Evolutionary conservation across 2,888 invertebrate genomes (phyloP), one percentile per base, ranked within the genome.

Genomic region (Temnothorax rugatulus): DNA sequence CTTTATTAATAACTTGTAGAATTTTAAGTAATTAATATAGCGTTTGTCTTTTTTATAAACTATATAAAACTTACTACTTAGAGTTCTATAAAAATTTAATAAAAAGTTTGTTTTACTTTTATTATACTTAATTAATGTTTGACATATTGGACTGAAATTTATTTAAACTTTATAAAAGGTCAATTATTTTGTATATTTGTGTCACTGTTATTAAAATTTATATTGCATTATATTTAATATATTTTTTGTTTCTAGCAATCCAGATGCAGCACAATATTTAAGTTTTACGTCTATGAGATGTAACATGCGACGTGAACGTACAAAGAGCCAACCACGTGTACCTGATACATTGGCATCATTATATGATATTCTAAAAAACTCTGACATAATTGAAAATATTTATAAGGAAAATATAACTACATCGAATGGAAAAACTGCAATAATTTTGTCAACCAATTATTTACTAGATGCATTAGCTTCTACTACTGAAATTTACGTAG

Each of bases 211-310:
- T 41, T 41, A 41, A 41, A 11, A 41, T 41, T 41, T 41, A 41
- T 41, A 41, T 41, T 41, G 41, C 11, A 41, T 41, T 41, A 41
- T 41, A 73, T 21, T 73, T 57, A 34, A 74, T 57, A 38, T 59
- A 21, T 21, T 18, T 73, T 59, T 74, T 25, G 34, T 57, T 18
- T 75, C 3, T n/a, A 75, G 75, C 15, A 75, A 75, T 63, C 41
- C 75, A 57, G 44, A 47, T 61, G 75, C 29, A n/a, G 75, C 47
- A 61, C 44, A 75, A 75, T 75, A 75, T 61, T 29, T 61, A n/a
- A 75, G 75, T 63, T 75, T 75, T 75, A 0, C 61, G 29, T 44
- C 75, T 61, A 29, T 75, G 47, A 75, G 75, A 61, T 75, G 59
- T 75, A 44, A 15, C 41, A 74, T 61, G 74, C 59, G 61, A 29